Percentiles rank a stretch among this genome's conserved stretches.
Conservation (phyloP, 2,113 vertebrate genomes). For the Pelvicachromis taeniatus region DNA sequence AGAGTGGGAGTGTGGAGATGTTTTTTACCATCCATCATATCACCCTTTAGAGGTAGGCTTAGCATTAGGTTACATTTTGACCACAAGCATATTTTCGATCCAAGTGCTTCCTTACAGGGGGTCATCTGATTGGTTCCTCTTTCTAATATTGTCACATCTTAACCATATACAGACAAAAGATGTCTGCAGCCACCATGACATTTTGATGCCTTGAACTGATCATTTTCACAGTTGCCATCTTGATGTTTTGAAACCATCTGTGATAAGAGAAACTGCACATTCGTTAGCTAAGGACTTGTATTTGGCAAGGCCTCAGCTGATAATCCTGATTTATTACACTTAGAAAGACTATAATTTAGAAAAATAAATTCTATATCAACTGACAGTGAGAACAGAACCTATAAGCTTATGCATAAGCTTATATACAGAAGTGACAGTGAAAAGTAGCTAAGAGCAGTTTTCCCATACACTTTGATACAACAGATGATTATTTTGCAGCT, state of each 20-base stretch:
- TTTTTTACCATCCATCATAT: not conserved
- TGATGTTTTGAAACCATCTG: not conserved
- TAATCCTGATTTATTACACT: not conserved
- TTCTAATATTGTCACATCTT: not conserved
- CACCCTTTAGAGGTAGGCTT: not conserved
- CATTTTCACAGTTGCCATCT: no score
- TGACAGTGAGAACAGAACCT: not conserved
- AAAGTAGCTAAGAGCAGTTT: not conserved
- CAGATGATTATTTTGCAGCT: accelerated
- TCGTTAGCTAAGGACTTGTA: not conserved
- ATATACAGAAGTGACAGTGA: not conserved
- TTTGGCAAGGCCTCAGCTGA: not conserved
- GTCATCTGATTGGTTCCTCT: not conserved
- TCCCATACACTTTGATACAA: not conserved
- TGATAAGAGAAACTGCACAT: not conserved
- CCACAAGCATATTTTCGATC: not conserved
- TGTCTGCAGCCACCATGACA: no score
- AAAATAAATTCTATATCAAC: not conserved
- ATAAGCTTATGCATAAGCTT: not conserved
- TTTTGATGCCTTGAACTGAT: no score
- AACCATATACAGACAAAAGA: not conserved
- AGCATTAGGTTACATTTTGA: not conserved
- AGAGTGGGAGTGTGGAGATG: not conserved
- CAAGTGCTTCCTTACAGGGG: not conserved
- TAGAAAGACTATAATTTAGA: not conserved